These are phyloP conservation scores for Pentamera pediparva DNA, from an alignment of 53 echinoderm and acorn worm genomes.

Conservation along the genomic window DNA sequence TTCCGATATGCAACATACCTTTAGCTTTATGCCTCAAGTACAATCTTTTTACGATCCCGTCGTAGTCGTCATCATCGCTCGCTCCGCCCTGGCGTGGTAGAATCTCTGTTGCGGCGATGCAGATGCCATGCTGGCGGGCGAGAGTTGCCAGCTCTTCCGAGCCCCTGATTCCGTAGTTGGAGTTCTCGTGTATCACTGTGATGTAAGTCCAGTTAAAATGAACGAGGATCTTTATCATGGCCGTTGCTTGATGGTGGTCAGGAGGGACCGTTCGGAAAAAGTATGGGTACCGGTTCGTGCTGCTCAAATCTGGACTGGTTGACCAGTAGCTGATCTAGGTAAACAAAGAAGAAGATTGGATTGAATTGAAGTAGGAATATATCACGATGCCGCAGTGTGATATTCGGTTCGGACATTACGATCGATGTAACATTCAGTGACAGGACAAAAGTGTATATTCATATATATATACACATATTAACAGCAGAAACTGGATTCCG, in stretches of 20 bases:
- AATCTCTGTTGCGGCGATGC: conserved; percentile 69
- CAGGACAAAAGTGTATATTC: too few relatives aligned
- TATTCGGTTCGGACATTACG: too few relatives aligned
- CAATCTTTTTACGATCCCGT: conserved; percentile 57
- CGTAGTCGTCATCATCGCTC: conserved; percentile 47
- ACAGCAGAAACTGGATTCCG: too few relatives aligned
- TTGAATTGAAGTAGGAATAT: too few relatives aligned
- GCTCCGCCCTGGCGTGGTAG: conserved; percentile 61
- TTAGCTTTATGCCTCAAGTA: conserved; percentile 50
- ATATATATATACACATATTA: too few relatives aligned
- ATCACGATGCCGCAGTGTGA: too few relatives aligned
- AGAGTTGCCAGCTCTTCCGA: conserved; percentile 60
- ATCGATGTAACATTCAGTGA: too few relatives aligned
- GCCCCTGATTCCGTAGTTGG: conserved; percentile 83
- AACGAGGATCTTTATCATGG: conserved; percentile 66
- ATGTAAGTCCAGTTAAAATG: conserved; percentile 94
- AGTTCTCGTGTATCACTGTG: conserved; percentile 78
- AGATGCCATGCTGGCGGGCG: conserved; percentile 53
- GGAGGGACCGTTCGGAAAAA: conserved; percentile 93
- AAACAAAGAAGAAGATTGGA: background rate
- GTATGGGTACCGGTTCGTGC: conserved; percentile 79
- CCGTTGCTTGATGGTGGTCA: conserved; percentile 75
- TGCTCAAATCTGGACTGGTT: conserved; percentile 87
- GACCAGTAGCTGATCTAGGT: conserved; percentile 91
- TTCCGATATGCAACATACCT: too few relatives aligned